A percentile compares a stretch with the other conserved stretches of the same genome.
Evolutionary conservation across 2,888 invertebrate genomes (phyloP).

Genomic region (Gnatocerus cornutus): DNA sequence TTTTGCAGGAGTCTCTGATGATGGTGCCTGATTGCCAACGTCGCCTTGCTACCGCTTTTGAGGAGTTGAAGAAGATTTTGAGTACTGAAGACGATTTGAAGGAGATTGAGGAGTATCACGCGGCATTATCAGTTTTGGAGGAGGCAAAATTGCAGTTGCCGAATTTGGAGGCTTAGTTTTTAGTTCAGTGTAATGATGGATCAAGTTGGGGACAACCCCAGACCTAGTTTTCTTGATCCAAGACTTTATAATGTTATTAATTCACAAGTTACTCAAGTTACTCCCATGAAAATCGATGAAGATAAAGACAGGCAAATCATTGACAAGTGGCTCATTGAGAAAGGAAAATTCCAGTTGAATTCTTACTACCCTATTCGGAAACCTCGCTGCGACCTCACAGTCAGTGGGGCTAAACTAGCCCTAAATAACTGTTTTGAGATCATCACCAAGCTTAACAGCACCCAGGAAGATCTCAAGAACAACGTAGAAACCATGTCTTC

Average conservation of each 20-base stretch:
- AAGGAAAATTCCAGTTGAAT: conserved; percentile 63
- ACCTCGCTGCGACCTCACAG: conserved; percentile 56
- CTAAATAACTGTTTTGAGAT: conserved; percentile 64
- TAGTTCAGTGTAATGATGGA: conserved; percentile 15
- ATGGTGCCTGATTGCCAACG: conserved; percentile 94
- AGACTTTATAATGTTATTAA: conserved; percentile 32
- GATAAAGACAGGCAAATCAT: conserved; percentile 41
- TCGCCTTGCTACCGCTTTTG: conserved; percentile 82
- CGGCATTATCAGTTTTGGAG: conserved; percentile 80
- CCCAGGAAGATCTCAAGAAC: conserved; percentile 70
- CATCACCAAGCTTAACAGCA: conserved; percentile 66
- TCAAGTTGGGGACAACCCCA: conserved; percentile 27
- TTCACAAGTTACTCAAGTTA: neutral
- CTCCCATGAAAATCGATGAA: conserved; percentile 17
- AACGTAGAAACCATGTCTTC: conserved; percentile 72
- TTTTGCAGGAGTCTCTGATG: conserved; percentile 90
- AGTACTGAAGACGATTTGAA: conserved; percentile 86
- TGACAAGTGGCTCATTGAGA: conserved; percentile 66
- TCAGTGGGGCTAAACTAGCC: conserved; percentile 67
- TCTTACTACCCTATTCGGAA: conserved; percentile 16
- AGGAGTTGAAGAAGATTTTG: conserved; percentile 83
- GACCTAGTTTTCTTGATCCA: conserved; percentile 35
- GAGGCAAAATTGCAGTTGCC: conserved; percentile 79
- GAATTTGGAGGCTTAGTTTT: conserved; percentile 56
- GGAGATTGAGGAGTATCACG: conserved; percentile 80